Base-by-base conservation (phyloP, 2,113 vertebrate genomes). In the Callopanchax toddi region DNA sequence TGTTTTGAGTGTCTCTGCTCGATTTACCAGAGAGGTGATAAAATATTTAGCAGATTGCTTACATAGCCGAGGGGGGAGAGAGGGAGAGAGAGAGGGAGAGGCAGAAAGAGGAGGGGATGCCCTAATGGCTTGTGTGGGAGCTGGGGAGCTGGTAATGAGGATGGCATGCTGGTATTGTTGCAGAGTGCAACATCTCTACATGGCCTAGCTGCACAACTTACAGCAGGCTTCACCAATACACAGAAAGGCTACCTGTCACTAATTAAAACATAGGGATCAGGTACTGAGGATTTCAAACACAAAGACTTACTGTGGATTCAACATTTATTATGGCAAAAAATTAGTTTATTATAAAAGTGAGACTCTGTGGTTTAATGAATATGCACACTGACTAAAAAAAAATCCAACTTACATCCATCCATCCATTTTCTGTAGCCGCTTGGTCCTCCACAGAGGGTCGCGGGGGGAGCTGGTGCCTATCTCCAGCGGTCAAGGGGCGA, bases 31-130 rank as follows among this genome's bases (percentile, higher is more conserved):
- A 70, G 67, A 83, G 83, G 82, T 76, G 67, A 85, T 87, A 70
- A 87, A 89, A 90, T 86, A 91, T 88, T 86, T 89, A 87, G 86
- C 76, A 83, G 85, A 87, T 86, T 89, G 86, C 88, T 87, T 85
- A 86, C 86, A 89, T 86, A 59, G 86, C 79, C 68, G 37, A 81
- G 67, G 84, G 79, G 76, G 63, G 59, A 70, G 76, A 64, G 76
- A 74, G 67, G 4, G 66, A 68, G 58, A 58, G 25, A 29, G 26
- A 63, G 26, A 63, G 23, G 29, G 42, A 16, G 52, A 51, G 39
- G 52, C 32, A 67, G 46, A 63, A 48, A 60, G 54, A 59, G 53
- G 29, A 55, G 74, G 78, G 73, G 59, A 67, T 74, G 79, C 74
- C 72, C 81, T 83, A 86, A 87, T 86, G 78, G 77, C 72, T 81